Conservation (phyloP, 1,140 invertebrate species). For the Amphibalanus amphitrite region DNA sequence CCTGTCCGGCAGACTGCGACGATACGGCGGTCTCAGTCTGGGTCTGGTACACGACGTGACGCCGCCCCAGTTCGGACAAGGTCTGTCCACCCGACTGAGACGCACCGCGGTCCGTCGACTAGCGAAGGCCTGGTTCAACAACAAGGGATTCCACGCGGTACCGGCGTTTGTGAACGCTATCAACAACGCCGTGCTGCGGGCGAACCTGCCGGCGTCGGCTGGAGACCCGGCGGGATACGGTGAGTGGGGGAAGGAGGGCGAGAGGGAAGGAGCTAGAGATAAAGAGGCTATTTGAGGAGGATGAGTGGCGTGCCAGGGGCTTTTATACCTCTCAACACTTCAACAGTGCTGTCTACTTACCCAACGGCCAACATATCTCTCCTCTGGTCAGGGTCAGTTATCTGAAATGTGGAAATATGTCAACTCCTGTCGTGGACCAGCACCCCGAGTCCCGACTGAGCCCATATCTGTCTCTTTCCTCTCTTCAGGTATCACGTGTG, state of each 20-base stretch:
- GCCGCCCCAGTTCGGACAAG: background rate
- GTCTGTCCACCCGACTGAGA: background rate
- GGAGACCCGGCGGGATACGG: background rate
- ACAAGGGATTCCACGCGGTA: conserved; percentile 60
- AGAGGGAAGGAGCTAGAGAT: too few relatives aligned
- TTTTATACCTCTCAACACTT: too few relatives aligned
- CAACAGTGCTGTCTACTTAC: too few relatives aligned
- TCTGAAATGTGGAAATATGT: too few relatives aligned
- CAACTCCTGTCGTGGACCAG: too few relatives aligned
- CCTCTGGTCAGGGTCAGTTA: too few relatives aligned
- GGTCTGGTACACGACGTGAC: conserved; percentile 7
- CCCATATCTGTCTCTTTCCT: background rate
- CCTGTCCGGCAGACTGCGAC: background rate
- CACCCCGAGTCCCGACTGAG: too few relatives aligned
- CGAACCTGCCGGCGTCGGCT: background rate
- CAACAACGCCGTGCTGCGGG: conserved; percentile 41
- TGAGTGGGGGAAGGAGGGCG: background rate
- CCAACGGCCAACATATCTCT: too few relatives aligned
- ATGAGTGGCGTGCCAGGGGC: too few relatives aligned
- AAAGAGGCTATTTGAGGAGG: background rate
- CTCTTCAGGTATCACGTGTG: background rate
- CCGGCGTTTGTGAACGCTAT: conserved; percentile 53
- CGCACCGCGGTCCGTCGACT: conserved; percentile 24
- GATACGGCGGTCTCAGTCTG: conserved; percentile 12
- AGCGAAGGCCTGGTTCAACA: conserved; percentile 65